Evolutionary conservation across 1,140 invertebrate species (phyloP).

Genomic region (Drosophila sucinea): DNA sequence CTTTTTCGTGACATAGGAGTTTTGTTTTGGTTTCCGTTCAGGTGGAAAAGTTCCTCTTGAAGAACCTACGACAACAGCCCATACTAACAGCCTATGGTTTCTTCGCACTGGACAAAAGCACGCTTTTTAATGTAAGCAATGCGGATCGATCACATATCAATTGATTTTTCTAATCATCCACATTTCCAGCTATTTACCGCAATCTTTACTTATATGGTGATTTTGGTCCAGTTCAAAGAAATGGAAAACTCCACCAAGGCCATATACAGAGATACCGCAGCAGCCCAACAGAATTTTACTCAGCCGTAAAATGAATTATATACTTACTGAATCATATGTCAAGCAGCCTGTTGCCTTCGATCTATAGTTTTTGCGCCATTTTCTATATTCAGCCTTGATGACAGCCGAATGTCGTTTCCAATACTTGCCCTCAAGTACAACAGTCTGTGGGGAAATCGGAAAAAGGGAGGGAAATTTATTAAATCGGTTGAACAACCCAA

Average conservation of each 20-base stretch:
- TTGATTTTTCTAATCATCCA: background rate
- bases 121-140: constrained; percentile 67
- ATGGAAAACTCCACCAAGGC: constrained; percentile 70
- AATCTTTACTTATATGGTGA: constrained; percentile 80
- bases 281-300: constrained; percentile 27
- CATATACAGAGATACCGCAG: constrained; percentile 22
- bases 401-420: constrained; percentile 98
- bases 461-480: background rate
- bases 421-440: constrained; percentile 88
- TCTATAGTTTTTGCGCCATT: constrained; percentile 98
- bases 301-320: no score
- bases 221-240: constrained; percentile 77
- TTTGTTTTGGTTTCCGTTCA: constrained; percentile 7
- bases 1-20: no score
- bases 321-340: constrained; percentile 89
- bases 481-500: constrained; percentile 34
- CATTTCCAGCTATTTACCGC: constrained; percentile 67
- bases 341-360: constrained; percentile 91
- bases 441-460: constrained; percentile 57
- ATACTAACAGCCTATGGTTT: constrained; percentile 78
- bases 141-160: no score
- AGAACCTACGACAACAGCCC: constrained; percentile 71
- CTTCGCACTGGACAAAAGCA: constrained; percentile 71
- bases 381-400: constrained; percentile 99
- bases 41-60: constrained; percentile 77